Percentiles rank a stretch among this genome's conserved stretches.
Conservation (phyloP, 1,140 invertebrate genomes). For the Caerostris darwini region DNA sequence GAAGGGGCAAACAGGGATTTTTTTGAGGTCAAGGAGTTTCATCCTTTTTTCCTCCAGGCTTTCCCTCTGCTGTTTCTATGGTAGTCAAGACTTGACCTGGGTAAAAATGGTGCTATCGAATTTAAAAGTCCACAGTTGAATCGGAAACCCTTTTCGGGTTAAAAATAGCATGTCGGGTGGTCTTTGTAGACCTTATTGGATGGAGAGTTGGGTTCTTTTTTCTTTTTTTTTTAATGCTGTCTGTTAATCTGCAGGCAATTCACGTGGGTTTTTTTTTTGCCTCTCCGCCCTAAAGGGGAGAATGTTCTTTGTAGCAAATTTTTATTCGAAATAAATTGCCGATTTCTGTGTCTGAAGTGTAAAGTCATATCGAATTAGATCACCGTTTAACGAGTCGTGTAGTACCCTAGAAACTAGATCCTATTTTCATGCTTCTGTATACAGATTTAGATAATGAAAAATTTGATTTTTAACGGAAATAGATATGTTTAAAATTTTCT, state of each 20-base stretch:
- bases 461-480: too few relatives aligned
- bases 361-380: too few relatives aligned
- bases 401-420: too few relatives aligned
- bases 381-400: too few relatives aligned
- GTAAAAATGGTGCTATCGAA: constrained; percentile 47
- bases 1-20: constrained; percentile 25
- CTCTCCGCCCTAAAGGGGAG: neutral
- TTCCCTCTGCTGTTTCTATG: constrained; percentile 8
- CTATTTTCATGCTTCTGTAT: too few relatives aligned
- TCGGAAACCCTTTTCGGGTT: constrained; percentile 7
- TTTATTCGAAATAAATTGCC: neutral
- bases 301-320: neutral
- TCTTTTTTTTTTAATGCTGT: neutral
- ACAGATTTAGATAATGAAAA: too few relatives aligned
- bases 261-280: neutral
- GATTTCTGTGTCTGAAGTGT: too few relatives aligned
- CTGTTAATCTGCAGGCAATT: neutral
- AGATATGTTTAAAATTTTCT: too few relatives aligned
- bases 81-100: constrained; percentile 12
- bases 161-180: constrained; percentile 9
- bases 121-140: constrained; percentile 16
- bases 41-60: neutral
- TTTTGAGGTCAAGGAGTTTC: constrained; percentile 55
- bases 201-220: neutral
- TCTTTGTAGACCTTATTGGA: neutral